Base-by-base conservation (phyloP, 1,140 invertebrate genomes). In the Bursaphelenchus mucronatus region DNA sequence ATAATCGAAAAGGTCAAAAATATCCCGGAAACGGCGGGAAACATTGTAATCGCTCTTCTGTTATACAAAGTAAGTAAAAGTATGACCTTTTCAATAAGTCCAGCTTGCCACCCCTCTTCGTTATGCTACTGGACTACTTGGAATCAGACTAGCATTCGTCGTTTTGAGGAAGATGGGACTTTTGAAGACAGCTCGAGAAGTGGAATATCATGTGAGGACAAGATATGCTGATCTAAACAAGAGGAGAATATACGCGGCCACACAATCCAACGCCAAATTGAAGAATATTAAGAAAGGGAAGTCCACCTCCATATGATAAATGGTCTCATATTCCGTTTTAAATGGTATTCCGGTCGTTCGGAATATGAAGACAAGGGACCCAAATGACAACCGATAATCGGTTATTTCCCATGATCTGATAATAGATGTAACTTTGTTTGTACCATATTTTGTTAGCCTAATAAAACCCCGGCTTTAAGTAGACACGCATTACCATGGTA, bases 71-170 rank as follows among this genome's bases (percentile, higher is more conserved):
- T 79, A 19, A 19, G 55, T 51, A 43, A 52, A 66, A 19, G 19
- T 10, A 50, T 57, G n/a, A 17, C 50, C 21, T 53, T 4, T 5
- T 40, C 10, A 45, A 17, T 21, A 47, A 11, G 8, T 70, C 39
- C 50, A 76, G 75, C 67, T 77, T 19, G 75, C 66, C 3, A 71
- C 62, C 8, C 76, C 76, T 7, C 49, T 80, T 7, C 74, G 76
- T n/a, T 78, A 78, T 41, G 68, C 68, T 8, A 69, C 67, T 6
- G 70, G 74, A 7, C 17, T 78, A 10, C 50, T 63, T 11, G 47
- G 59, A 5, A 78, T 81, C 41, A 49, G 68, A 65, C 45, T 66
- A 1, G 64, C 74, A 9, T 80, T 77, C 50, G 65, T 44, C 44
- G 44, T 46, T n/a, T 56, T 78, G n/a, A 59, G 66, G n/a, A 44